Base-by-base conservation (phyloP, 2,797 vertebrate species). In the Caiman crocodilus region DNA sequence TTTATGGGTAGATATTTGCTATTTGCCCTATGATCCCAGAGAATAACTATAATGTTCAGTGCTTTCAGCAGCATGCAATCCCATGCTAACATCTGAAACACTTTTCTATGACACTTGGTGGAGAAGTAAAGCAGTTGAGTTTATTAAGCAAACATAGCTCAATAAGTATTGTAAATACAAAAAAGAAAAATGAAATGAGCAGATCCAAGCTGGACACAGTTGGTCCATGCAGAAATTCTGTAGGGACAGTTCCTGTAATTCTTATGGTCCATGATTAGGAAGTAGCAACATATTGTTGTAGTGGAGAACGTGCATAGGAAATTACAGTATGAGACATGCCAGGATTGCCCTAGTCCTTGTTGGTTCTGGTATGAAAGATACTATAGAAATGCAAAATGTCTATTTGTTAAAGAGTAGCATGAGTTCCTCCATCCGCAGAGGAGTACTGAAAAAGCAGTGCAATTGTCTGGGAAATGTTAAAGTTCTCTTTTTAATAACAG, bases 51-150 rank as follows among this genome's bases (percentile, higher is more conserved):
- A 61, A 25, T 0, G 0, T 35, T 88, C 58, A 26, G 83, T 84
- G 65, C 88, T 35, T 69, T 92, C 92, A 96, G 88, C 88, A 91
- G 90, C 74, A 14, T 79, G 58, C 30, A 50, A 89, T 88, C 74
- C 69, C 14, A 0, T 84, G 60, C 84, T 84, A 6, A 35, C 35
- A 71, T 13, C 23, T 82, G 78, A 84, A 80, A 42, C 64, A 3
- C n/a, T 85, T 0, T 0, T 82, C 88, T 84, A 76, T 75, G 94
- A 90, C 58, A 95, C 93, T 94, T 89, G 93, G 64, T 65, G 76
- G 82, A 89, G 95, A 94, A 96, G 84, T 89, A 94, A 88, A 78
- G 69, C 69, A 55, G 42, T 71, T 82, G 73, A 61, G 42, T 75
- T 95, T 64, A 88, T 74, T 88, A 88, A 90, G 87, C 91, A 75